Evolutionary conservation across 2,113 vertebrate genomes (phyloP).

Genomic region (Urocitellus parryii): DNA sequence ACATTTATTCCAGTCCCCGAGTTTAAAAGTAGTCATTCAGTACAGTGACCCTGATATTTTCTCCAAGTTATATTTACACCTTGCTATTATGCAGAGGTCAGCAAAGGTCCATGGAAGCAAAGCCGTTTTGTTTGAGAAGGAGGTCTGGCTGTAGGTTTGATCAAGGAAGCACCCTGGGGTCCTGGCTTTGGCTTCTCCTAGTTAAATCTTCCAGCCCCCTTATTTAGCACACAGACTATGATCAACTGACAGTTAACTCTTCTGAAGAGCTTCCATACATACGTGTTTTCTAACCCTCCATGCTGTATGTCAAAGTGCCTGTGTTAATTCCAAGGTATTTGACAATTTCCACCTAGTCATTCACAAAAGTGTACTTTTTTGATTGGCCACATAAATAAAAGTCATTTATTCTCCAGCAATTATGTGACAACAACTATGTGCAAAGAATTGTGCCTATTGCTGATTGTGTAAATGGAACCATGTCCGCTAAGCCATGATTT

Average conservation of each 20-base stretch:
- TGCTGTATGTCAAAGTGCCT: background rate
- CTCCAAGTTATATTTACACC: background rate
- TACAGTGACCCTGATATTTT: background rate
- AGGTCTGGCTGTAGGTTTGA: background rate
- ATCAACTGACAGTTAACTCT: background rate
- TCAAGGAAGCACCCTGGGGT: background rate
- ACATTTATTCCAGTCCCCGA: background rate
- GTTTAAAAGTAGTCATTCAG: constrained; percentile 1
- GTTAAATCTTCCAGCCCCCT: background rate
- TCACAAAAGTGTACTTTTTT: background rate
- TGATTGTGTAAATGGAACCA: background rate
- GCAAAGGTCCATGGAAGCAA: constrained; percentile 30
- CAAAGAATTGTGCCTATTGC: background rate
- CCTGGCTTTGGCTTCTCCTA: background rate
- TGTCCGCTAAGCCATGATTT: background rate
- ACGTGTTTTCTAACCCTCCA: background rate
- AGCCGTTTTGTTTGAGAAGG: background rate
- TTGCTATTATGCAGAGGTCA: constrained; percentile 60
- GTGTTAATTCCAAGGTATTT: background rate
- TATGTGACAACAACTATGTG: background rate
- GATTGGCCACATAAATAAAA: background rate
- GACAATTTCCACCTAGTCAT: background rate
- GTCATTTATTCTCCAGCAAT: background rate
- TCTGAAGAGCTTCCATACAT: background rate
- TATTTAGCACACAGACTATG: background rate